Conservation (phyloP, 2,797 vertebrate genomes). For the Pelodytes ibericus region DNA sequence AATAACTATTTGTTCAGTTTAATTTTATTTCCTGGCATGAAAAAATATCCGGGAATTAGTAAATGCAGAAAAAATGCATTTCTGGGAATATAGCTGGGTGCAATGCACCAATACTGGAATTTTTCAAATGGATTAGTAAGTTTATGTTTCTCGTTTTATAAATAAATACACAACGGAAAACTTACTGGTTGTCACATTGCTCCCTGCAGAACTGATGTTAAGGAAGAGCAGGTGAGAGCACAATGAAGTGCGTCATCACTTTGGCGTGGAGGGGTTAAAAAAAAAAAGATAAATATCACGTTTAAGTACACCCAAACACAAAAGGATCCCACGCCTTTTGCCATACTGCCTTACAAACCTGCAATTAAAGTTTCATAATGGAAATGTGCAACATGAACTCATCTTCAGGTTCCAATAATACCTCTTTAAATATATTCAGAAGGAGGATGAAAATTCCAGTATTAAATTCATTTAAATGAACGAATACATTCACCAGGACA, state of each 20-base stretch:
- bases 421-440: background rate
- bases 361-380: constrained; percentile 45
- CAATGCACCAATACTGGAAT: constrained; percentile 3
- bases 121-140: constrained; percentile 5
- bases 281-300: constrained; percentile 30
- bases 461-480: no score
- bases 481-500: no score
- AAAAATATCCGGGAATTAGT: background rate
- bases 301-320: constrained; percentile 44
- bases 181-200: background rate
- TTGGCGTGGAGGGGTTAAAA: constrained; percentile 21
- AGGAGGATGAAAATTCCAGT: background rate
- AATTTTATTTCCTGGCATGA: background rate
- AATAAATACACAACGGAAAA: background rate
- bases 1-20: background rate
- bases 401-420: background rate
- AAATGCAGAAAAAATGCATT: background rate
- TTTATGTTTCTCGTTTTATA: constrained; percentile 11
- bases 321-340: constrained; percentile 46
- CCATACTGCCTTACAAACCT: constrained; percentile 26
- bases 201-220: background rate
- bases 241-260: constrained; percentile 19
- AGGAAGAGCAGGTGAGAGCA: background rate
- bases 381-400: constrained; percentile 2
- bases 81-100: background rate